phyloP scores from a whole-genome alignment of 1,140 invertebrate species.

The Kradibia gibbosae region DNA sequence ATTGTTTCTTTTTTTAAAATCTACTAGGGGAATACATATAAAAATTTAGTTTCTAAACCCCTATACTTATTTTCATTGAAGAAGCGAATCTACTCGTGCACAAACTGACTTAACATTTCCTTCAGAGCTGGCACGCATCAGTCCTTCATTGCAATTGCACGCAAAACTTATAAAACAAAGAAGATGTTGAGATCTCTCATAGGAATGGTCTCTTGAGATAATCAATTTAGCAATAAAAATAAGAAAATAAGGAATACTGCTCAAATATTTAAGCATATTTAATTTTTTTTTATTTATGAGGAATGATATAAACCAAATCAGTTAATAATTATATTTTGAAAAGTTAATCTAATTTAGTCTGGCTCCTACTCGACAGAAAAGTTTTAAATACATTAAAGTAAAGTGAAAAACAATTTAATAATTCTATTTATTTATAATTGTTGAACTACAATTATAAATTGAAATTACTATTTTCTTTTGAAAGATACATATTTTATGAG shows the following conservation, averaged over 20 bases:
- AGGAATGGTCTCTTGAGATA: slow-evolving; percentile 11
- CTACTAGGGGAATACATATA: neutral
- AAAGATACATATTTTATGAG: too few relatives aligned
- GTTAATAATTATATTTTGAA: slow-evolving; percentile 18
- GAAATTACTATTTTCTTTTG: too few relatives aligned
- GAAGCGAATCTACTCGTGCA: neutral
- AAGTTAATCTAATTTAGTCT: neutral
- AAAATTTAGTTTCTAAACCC: neutral
- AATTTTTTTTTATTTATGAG: slow-evolving; percentile 9
- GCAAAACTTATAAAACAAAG: slow-evolving; percentile 27
- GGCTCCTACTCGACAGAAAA: neutral
- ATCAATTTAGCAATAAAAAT: slow-evolving; percentile 21
- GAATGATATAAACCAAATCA: slow-evolving; percentile 25
- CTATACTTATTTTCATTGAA: neutral
- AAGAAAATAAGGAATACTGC: neutral
- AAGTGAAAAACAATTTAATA: too few relatives aligned
- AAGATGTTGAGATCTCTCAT: slow-evolving; percentile 26
- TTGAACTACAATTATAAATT: too few relatives aligned
- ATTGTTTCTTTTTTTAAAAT: neutral
- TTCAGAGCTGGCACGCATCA: neutral
- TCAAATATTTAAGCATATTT: slow-evolving; percentile 42
- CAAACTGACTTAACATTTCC: neutral
- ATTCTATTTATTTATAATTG: too few relatives aligned
- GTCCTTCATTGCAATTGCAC: slow-evolving; percentile 31
- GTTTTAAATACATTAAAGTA: neutral